Evolutionary conservation across 2,888 invertebrate genomes (phyloP), one percentile per base, ranked within the genome.

Genomic region (Ceriagrion tenellum): DNA sequence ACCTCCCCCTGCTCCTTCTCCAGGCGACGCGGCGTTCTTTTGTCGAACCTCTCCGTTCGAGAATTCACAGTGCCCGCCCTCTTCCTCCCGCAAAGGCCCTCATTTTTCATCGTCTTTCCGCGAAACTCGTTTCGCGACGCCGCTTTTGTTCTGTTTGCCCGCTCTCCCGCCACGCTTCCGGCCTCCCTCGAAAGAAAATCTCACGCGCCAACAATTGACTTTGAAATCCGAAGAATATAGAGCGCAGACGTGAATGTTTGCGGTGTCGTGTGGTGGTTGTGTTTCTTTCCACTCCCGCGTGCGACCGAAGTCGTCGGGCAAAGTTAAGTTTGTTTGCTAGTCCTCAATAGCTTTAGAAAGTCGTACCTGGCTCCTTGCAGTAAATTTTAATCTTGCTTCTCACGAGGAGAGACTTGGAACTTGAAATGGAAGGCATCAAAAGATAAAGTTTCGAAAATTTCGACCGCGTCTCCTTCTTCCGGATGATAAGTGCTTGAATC

Each of bases 261-360:
- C 35, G 81, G 81, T 81, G 81, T 81, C 81, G 30, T 81, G 35
- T 35, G 69, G 69, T 26, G 69, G 69, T 69, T 16, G 26, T 26
- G 30, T 81, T 81, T 35, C 35, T 35, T 35, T 35, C 81, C 30
- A 35, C 35, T 81, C 81, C 81, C 18, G 30, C 16, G 35, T 30
- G 16, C 30, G 81, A 81, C 81, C 35, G 30, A 81, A 81, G 81
- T 35, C 81, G 35, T 35, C 81, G 81, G 81, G 35, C 35, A 35
- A 81, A 81, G 81, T 81, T 81, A 18, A 81, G 81, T 81, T 81
- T 81, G 81, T 81, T 81, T 81, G 30, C 35, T 81, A 81, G 30
- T 81, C 81, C 35, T 81, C 81, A 81, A 81, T 81, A 81, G 81
- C 81, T 81, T 81, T 81, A 81, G 81, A 81, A 81, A 81, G 30